These are phyloP conservation scores for Sinodicranocentrus sp. DNA, from an alignment of 2,888 invertebrate species.

Conservation along the genomic window DNA sequence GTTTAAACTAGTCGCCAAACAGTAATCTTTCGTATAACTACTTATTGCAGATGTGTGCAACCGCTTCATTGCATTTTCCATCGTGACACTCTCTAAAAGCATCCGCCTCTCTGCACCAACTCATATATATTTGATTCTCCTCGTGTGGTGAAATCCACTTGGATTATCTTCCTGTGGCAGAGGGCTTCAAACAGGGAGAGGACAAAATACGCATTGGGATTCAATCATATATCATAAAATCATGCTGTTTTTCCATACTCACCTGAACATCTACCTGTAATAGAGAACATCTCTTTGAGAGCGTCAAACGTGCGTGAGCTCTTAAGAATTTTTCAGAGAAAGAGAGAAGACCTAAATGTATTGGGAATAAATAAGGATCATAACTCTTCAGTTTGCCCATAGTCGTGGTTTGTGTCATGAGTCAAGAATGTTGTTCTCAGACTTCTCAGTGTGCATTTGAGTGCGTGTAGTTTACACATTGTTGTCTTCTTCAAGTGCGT, in stretches of 20 bases:
- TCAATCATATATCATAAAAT: too few relatives aligned
- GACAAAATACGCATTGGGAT: too few relatives aligned
- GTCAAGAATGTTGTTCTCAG: slow-evolving; percentile 19
- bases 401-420: slow-evolving; percentile 30
- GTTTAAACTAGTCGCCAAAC: not conserved
- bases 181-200: too few relatives aligned
- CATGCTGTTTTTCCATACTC: too few relatives aligned
- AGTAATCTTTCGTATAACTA: not conserved
- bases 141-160: slow-evolving; percentile 1
- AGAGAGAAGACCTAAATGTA: slow-evolving; percentile 8
- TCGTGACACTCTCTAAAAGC: not conserved
- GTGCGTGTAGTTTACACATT: too few relatives aligned
- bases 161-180: too few relatives aligned
- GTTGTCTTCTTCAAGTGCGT: too few relatives aligned
- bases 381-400: slow-evolving; percentile 10
- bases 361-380: slow-evolving; percentile 38
- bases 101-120: not conserved
- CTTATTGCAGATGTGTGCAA: not conserved
- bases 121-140: not conserved
- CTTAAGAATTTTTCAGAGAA: not conserved
- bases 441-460: not conserved
- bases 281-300: not conserved
- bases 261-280: not conserved
- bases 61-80: not conserved
- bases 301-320: slow-evolving; percentile 26